Evolutionary conservation across 2,797 vertebrate genomes (phyloP).

Genomic region (Columba guinea): DNA sequence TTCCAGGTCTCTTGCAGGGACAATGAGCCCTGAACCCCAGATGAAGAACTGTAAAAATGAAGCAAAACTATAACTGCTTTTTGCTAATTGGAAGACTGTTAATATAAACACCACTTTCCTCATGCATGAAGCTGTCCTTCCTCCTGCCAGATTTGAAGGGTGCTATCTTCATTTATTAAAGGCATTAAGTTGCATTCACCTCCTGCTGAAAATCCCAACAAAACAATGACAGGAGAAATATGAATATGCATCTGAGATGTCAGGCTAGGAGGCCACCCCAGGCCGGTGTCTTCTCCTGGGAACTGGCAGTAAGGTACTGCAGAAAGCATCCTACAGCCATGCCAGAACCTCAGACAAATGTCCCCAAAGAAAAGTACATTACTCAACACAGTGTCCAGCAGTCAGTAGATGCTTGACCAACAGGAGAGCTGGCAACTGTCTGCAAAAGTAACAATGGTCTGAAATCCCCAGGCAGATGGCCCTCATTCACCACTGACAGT

Average conservation of each 20-base stretch:
- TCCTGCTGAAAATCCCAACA: not conserved
- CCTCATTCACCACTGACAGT: not conserved
- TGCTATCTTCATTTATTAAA: not conserved
- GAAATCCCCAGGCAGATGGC: not conserved
- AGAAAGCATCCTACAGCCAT: not conserved
- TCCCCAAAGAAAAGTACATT: not conserved
- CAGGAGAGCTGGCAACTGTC: not conserved
- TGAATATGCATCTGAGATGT: not conserved
- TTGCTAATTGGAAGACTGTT: slow-evolving; percentile 20
- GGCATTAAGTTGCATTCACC: not conserved
- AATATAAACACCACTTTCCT: not conserved
- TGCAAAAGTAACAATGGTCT: not conserved
- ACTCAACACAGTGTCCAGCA: not conserved
- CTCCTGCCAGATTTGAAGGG: not conserved
- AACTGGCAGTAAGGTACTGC: rapidly evolving
- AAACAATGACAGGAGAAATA: not conserved
- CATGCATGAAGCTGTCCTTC: not conserved
- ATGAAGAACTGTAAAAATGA: not conserved
- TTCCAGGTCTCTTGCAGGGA: not conserved
- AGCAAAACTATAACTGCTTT: not conserved
- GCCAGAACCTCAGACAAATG: not conserved
- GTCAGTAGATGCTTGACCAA: not conserved
- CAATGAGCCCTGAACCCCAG: not conserved
- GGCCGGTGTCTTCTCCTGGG: not conserved
- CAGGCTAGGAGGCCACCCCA: rapidly evolving